Evolutionary conservation across 2,113 vertebrate species (phyloP).

Genomic region (Hyla sarda): DNA sequence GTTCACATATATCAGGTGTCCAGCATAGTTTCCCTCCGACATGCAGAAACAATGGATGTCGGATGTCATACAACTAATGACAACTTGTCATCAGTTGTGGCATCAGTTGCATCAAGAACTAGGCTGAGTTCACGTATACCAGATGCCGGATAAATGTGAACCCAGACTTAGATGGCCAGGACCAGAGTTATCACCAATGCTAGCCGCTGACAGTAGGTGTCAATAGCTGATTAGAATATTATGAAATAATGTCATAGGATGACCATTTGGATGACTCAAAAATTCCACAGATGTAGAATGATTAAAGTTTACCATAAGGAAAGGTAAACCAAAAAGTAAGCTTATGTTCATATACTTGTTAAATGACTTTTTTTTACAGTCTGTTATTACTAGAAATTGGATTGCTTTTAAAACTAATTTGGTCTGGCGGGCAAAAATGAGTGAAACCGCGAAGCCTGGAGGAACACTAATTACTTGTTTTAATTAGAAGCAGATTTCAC

Average conservation of each 20-base stretch:
- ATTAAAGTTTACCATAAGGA: constrained; percentile 61
- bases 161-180: no score
- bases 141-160: no score
- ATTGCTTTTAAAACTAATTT: constrained; percentile 82
- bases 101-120: no score
- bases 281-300: neutral
- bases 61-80: no score
- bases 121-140: no score
- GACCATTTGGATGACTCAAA: neutral
- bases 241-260: neutral
- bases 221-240: neutral
- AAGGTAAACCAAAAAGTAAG: constrained; percentile 78
- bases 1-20: no score
- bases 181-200: no score
- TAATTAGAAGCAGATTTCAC: constrained; percentile 97
- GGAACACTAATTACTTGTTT: constrained; percentile 96
- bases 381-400: constrained; percentile 82
- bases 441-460: constrained; percentile 85
- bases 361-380: constrained; percentile 80
- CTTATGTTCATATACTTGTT: constrained; percentile 78
- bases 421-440: constrained; percentile 83
- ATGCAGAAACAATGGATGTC: no score
- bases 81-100: no score
- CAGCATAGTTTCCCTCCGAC: no score
- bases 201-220: no score